Conservation (phyloP, 2,888 invertebrate genomes). For the Agapetus fuscipes region DNA sequence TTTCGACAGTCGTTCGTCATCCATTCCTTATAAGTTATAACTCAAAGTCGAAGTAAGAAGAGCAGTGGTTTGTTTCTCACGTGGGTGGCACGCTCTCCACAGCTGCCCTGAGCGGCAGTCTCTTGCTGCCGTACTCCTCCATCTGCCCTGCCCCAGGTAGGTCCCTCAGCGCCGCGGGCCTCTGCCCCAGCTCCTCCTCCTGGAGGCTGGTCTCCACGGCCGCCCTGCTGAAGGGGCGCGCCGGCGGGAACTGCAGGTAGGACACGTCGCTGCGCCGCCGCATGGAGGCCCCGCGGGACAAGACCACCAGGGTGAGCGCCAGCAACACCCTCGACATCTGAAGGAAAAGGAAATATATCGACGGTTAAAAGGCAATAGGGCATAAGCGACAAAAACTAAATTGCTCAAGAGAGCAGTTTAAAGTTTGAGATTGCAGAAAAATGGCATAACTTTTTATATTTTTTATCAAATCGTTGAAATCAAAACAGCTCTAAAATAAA, state of each 20-base stretch:
- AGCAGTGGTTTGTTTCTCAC: too few species aligned
- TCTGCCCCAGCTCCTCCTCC: neutral
- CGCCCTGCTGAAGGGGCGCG: constrained; percentile 15
- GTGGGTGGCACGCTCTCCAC: constrained; percentile 62
- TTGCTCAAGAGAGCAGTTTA: too few species aligned
- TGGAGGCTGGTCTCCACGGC: constrained; percentile 17
- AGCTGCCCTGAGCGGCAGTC: constrained; percentile 60
- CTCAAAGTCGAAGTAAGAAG: too few species aligned
- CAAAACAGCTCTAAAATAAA: too few species aligned
- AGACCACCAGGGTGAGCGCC: constrained; percentile 8
- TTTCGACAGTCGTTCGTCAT: too few species aligned
- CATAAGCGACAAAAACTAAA: too few species aligned
- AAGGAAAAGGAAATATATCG: neutral
- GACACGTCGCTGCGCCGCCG: constrained; percentile 5
- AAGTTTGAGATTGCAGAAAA: too few species aligned
- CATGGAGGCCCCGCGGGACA: constrained; percentile 5
- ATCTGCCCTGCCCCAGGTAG: constrained; percentile 1
- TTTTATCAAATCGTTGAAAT: too few species aligned
- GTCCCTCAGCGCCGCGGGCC: constrained; percentile 2
- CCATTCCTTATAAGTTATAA: too few species aligned
- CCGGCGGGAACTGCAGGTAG: constrained; percentile 6
- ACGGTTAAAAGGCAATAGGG: too few species aligned
- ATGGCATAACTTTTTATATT: too few species aligned
- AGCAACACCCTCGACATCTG: constrained; percentile 1
- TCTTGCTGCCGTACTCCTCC: constrained; percentile 22